phyloP scores from a whole-genome alignment of 2,113 vertebrate species.

The Orthonyx spaldingii region DNA sequence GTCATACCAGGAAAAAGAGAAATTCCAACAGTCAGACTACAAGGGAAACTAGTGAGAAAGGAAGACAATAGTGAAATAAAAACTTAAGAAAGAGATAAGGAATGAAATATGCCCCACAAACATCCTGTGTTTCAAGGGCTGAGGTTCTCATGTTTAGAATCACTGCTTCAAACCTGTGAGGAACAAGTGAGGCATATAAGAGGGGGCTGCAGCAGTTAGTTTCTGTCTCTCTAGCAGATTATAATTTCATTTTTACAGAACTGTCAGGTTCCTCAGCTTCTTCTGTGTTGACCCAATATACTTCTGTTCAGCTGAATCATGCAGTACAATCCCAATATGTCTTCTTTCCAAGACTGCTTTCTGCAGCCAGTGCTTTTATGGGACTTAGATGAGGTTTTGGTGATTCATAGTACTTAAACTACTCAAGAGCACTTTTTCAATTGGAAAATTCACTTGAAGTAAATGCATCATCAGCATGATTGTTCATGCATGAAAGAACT shows the following conservation, averaged over 20 bases:
- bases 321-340: conserved; percentile 62
- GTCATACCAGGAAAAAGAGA: background rate
- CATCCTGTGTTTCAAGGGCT: background rate
- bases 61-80: background rate
- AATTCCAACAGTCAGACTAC: background rate
- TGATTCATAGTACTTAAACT: conserved; percentile 80
- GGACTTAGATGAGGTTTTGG: conserved; percentile 75
- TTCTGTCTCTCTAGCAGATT: conserved; percentile 16
- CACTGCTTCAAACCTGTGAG: background rate
- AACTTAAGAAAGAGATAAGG: background rate
- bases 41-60: background rate
- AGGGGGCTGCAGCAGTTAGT: background rate
- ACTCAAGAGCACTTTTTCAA: conserved; percentile 77
- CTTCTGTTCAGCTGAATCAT: conserved; percentile 72
- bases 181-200: background rate
- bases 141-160: background rate
- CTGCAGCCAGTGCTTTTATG: conserved; percentile 70
- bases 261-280: conserved; percentile 47
- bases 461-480: conserved; percentile 79
- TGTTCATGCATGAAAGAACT: conserved; percentile 82
- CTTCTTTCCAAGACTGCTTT: conserved; percentile 67
- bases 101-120: background rate
- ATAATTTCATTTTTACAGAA: conserved; percentile 60
- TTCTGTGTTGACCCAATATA: conserved; percentile 68
- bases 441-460: conserved; percentile 79